Base-by-base conservation (phyloP, 2,113 vertebrate genomes). In the Spermophilus dauricus region DNA sequence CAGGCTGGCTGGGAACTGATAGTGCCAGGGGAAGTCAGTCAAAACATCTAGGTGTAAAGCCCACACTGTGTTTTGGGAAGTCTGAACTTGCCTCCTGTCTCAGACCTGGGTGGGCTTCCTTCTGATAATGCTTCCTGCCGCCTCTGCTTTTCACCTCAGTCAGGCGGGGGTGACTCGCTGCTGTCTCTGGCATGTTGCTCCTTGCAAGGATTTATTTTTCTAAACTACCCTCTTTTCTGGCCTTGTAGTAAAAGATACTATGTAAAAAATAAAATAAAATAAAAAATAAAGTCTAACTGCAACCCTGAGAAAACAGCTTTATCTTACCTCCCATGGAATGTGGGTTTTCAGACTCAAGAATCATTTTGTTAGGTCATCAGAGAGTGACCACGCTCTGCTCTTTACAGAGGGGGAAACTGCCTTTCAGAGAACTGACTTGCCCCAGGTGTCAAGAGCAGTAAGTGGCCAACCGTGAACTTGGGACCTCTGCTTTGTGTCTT, bases 11-110 rank as follows among this genome's bases (percentile, higher is more conserved):
- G 73, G 30, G 56, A 78, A 82, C 18, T 8, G 58, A 81, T 32
- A 30, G n/a, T 89, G 73, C 51, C 94, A 95, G 78, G 58, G 94
- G 77, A 58, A 30, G 73, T 91, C 61, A 37, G 90, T 82, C 86
- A 82, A 91, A 93, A 97, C 70, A 92, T 81, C 89, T 67, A 84
- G 73, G 73, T 88, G 78, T 18, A 32, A 91, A 45, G 76, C 78
- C 93, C 67, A 75, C 70, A 5, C 37, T 70, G 30, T 89, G 94
- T 91, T 89, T 87, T 86, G 67, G 67, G 42, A n/a, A 96, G 86
- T 37, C 87, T 75, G 93, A 84, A 63, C 75, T 75, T 83, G 53
- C 61, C 30, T 73, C 80, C 61, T 22, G 32, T 67, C 0, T 0
- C 32, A 91, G 90, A 82, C 83, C 83, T 76, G 28, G 34, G 70